Evolutionary conservation across 2,797 vertebrate species (phyloP).

Genomic region (Clarias laeviceps): DNA sequence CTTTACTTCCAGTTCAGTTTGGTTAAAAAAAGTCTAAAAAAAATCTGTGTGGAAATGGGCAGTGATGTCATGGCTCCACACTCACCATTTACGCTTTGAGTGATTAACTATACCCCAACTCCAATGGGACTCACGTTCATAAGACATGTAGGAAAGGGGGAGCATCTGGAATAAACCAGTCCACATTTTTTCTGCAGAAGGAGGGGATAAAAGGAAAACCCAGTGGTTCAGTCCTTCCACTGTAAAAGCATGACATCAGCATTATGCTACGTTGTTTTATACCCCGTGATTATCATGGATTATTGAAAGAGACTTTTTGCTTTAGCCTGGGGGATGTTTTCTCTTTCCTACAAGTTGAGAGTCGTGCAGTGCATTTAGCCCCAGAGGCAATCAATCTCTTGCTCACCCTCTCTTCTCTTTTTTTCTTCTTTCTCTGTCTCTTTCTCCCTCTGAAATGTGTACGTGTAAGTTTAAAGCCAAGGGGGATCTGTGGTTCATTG

Average conservation of each 20-base stretch:
- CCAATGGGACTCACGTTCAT: constrained; percentile 58
- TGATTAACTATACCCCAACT: constrained; percentile 64
- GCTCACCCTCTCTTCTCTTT: not conserved
- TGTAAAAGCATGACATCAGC: constrained; percentile 72
- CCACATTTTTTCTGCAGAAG: constrained; percentile 48
- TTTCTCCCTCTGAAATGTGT: not conserved
- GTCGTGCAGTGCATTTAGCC: not conserved
- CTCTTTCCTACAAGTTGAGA: constrained; percentile 32
- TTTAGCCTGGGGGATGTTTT: constrained; percentile 25
- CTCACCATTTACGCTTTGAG: constrained; percentile 56
- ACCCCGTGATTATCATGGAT: constrained; percentile 61
- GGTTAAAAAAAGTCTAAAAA: not conserved
- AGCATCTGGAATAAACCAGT: constrained; percentile 62
- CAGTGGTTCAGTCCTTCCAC: constrained; percentile 52
- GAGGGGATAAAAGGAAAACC: constrained; percentile 44
- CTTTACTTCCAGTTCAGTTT: not conserved
- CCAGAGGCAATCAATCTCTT: not conserved
- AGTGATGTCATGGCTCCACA: constrained; percentile 20
- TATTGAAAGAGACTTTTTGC: constrained; percentile 42
- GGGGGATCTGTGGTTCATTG: too few relatives aligned
- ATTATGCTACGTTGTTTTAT: constrained; percentile 60
- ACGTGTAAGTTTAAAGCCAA: not conserved
- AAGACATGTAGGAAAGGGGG: constrained; percentile 57
- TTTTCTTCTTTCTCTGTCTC: not conserved
- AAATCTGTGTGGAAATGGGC: constrained; percentile 30